Evolutionary conservation across 2,888 invertebrate species (phyloP), one percentile per base, ranked within the genome.

Genomic region (Phymatocera aterrima): DNA sequence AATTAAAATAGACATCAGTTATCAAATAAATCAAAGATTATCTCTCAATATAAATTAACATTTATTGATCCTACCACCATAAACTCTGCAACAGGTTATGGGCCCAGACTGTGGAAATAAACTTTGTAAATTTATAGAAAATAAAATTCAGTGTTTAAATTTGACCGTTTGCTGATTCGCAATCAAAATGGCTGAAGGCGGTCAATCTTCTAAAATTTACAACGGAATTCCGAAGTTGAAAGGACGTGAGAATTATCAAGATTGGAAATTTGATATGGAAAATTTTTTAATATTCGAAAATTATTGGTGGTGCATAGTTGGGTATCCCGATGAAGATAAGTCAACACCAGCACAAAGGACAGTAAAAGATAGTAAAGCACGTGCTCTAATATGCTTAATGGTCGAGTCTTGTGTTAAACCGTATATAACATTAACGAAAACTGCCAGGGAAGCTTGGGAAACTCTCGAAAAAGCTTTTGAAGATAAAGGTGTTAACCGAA

Each of bases 381-480:
- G 28, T 4, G 61, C 61, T 10, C 5, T 31, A 15, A 61, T 61
- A 15, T 28, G 61, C 15, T 18, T 65, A 18, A 65, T 40, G 65
- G 40, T 65, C 2, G 40, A 65, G 12, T 40, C 65, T 8, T n/a
- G 40, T 40, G 65, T 40, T 40, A 65, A 40, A 40, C 40, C 65
- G n/a, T 21, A 65, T 18, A 40, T 65, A 3, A 65, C 40, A 10
- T 21, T 40, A 65, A 40, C 65, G 5, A 65, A 8, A 34, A 54
- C 54, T 24, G 51, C 61, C 1, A 43, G 60, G 24, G 81, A 83
- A 57, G 82, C 82, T 24, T 84, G 83, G 83, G 61, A 40, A 43
- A 74, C 80, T 5, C 81, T 83, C 34, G 81, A 82, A 79, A 81
- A 77, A 3, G 82, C 82, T 8, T 84, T 81, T 57, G 83, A 83